phyloP scores from a whole-genome alignment of 2,888 invertebrate genomes.

The Leptopilina myrica region DNA sequence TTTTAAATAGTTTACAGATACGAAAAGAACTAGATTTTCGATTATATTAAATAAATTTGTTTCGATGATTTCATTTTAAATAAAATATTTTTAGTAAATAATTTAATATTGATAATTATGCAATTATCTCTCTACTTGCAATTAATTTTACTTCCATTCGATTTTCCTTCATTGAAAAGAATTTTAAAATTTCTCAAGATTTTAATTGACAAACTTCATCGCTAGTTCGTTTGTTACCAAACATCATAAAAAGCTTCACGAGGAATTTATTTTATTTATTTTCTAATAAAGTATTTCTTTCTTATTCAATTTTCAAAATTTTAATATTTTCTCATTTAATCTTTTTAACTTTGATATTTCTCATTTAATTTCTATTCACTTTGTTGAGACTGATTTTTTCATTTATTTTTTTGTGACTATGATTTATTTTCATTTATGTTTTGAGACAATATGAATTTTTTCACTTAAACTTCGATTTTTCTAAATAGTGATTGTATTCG shows the following conservation, averaged over 20 bases:
- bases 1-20: not conserved
- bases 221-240: conserved; percentile 3
- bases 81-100: no score
- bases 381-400: not conserved
- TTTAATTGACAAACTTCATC: conserved; percentile 30
- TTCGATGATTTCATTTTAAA: not conserved
- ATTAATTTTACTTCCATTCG: not conserved
- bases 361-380: no score
- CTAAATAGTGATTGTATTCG: not conserved
- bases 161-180: not conserved
- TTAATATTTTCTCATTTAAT: no score
- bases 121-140: no score
- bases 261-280: not conserved
- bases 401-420: no score
- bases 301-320: no score
- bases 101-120: not conserved
- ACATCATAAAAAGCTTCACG: not conserved
- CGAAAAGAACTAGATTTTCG: not conserved
- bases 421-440: not conserved
- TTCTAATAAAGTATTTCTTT: no score
- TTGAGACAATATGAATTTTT: not conserved
- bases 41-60: not conserved
- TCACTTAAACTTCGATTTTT: not conserved
- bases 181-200: not conserved
- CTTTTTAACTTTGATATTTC: no score